These are phyloP conservation scores for Zaprionus inermis DNA, from an alignment of 1,140 invertebrate species.

Conservation along the genomic window DNA sequence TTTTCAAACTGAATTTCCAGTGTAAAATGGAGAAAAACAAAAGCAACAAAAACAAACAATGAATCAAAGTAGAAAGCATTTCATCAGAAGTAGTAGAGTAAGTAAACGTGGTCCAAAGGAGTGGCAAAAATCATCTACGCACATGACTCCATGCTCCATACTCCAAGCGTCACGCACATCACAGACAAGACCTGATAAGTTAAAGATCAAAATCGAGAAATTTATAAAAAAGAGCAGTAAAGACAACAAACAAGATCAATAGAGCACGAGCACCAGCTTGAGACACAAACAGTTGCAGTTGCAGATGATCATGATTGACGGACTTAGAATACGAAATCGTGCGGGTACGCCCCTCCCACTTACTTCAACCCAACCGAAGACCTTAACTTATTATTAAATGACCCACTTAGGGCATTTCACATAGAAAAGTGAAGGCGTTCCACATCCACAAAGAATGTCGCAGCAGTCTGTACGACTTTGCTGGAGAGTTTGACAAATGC, in stretches of 20 bases:
- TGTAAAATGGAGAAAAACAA: slow-evolving; percentile 28
- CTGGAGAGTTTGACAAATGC: slow-evolving; percentile 49
- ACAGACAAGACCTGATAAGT: slow-evolving; percentile 56
- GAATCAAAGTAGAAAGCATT: slow-evolving; percentile 77
- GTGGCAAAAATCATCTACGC: slow-evolving; percentile 73
- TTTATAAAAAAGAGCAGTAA: slow-evolving; percentile 19
- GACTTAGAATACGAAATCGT: slow-evolving; percentile 81
- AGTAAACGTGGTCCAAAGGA: slow-evolving; percentile 46
- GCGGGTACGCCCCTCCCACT: slow-evolving; percentile 18
- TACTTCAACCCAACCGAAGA: slow-evolving; percentile 12
- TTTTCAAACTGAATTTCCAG: slow-evolving; percentile 51
- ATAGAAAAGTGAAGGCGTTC: slow-evolving; percentile 73
- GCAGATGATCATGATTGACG: slow-evolving; percentile 77
- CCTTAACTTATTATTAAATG: slow-evolving; percentile 71
- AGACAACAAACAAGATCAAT: slow-evolving; percentile 58
- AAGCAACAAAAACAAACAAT: slow-evolving; percentile 40
- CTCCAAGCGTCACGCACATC: too few relatives aligned
- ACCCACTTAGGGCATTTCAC: slow-evolving; percentile 59
- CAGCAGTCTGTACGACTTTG: slow-evolving; percentile 54
- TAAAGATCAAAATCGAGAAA: slow-evolving; percentile 76
- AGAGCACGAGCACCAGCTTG: slow-evolving; percentile 43
- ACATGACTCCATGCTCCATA: not conserved
- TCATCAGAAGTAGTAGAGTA: slow-evolving; percentile 60
- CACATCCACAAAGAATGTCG: slow-evolving; percentile 62
- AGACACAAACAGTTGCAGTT: slow-evolving; percentile 62